A percentile compares a stretch with the other conserved stretches of the same genome.
These are phyloP conservation scores for Phorcus lineatus DNA, from an alignment of 2,888 invertebrate species.

Conservation along the genomic window DNA sequence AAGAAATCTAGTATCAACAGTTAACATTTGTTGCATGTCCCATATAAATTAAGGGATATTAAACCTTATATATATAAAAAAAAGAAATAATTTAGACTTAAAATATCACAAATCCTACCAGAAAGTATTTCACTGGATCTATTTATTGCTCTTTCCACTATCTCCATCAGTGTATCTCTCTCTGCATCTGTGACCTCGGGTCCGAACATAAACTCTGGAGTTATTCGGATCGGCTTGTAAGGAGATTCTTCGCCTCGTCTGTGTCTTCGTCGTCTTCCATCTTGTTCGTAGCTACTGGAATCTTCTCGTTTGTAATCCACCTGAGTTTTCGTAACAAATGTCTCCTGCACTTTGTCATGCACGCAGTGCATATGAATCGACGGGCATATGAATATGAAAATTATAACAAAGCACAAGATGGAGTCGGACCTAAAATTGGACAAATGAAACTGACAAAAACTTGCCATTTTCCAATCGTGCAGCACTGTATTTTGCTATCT, in stretches of 20 bases:
- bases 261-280: neutral
- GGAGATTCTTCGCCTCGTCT: too few species aligned
- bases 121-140: conserved; percentile 41
- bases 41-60: too few species aligned
- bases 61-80: too few species aligned
- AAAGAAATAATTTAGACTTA: too few species aligned
- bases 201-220: conserved; percentile 27
- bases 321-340: neutral
- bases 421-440: neutral
- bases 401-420: conserved; percentile 4
- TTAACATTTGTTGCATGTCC: too few species aligned
- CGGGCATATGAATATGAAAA: conserved; percentile 11
- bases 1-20: too few species aligned
- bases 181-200: conserved; percentile 41
- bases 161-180: conserved; percentile 37
- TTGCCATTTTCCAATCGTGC: neutral
- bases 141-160: conserved; percentile 45
- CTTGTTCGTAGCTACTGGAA: neutral
- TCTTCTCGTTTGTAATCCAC: too few species aligned
- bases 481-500: neutral
- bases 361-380: neutral
- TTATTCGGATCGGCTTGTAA: conserved; percentile 12
- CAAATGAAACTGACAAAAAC: neutral
- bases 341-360: neutral
- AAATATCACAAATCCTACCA: conserved; percentile 28